Evolutionary conservation across 2,797 vertebrate species (phyloP).

Genomic region (Cuniculus paca): DNA sequence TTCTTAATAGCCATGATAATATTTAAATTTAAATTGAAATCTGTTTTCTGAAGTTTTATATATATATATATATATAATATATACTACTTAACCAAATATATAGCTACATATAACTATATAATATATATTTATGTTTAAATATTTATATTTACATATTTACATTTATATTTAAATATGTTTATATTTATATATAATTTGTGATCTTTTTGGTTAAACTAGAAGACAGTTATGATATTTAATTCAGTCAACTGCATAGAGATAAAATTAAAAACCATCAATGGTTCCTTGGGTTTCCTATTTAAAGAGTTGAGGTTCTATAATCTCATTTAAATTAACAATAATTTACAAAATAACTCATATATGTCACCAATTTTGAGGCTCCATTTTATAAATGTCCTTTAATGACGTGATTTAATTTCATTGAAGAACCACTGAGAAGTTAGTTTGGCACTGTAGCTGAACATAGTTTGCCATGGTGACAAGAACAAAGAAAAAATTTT

Average conservation of each 20-base stretch:
- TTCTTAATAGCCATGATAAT: neutral
- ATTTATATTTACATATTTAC: neutral
- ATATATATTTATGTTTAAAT: too few relatives aligned
- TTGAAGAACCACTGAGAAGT: neutral
- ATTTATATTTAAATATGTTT: neutral
- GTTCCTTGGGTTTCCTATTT: neutral
- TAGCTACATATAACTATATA: too few relatives aligned
- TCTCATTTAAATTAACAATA: neutral
- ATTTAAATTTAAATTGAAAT: neutral
- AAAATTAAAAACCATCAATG: neutral
- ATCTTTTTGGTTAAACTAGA: neutral
- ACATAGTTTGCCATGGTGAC: neutral
- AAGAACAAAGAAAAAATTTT: neutral
- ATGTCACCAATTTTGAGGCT: neutral
- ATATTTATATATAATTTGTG: neutral
- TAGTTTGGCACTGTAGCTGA: neutral
- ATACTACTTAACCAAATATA: too few relatives aligned
- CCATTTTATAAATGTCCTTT: neutral
- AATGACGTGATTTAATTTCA: slow-evolving; percentile 5
- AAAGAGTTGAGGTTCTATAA: neutral
- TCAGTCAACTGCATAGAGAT: neutral
- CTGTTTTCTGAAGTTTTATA: neutral
- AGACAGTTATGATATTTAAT: neutral
- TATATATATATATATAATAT: neutral
- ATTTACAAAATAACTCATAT: neutral